phyloP scores from a whole-genome alignment of 2,888 invertebrate species.

The Tigriopus californicus region DNA sequence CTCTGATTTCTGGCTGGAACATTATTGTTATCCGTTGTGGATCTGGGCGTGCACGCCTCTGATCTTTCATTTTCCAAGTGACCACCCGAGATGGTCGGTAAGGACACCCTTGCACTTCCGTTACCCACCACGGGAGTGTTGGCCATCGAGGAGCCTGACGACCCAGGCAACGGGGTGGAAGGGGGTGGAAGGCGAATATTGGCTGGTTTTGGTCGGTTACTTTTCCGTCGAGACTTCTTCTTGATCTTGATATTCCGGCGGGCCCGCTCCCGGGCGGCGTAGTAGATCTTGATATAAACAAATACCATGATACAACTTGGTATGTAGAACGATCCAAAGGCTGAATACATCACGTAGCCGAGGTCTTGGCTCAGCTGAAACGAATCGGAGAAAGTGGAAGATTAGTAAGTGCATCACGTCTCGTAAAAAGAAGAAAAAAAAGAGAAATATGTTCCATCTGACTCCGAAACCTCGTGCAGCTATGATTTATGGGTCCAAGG shows the following conservation, averaged over 20 bases:
- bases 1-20: neutral
- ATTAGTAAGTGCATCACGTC: neutral
- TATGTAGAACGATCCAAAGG: slow-evolving; percentile 95
- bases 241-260: slow-evolving; percentile 43
- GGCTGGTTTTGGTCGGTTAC: too few relatives aligned
- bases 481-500: too few relatives aligned
- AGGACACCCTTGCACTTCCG: too few relatives aligned
- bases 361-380: slow-evolving; percentile 82
- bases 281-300: slow-evolving; percentile 96
- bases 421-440: neutral
- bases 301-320: slow-evolving; percentile 99
- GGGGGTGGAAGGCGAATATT: too few relatives aligned
- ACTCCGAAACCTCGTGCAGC: too few relatives aligned
- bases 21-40: too few relatives aligned
- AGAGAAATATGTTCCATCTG: neutral
- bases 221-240: slow-evolving; percentile 17
- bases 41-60: too few relatives aligned
- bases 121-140: too few relatives aligned
- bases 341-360: slow-evolving; percentile 93
- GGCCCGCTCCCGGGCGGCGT: slow-evolving; percentile 79
- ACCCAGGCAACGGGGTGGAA: too few relatives aligned
- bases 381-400: neutral
- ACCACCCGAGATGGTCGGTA: too few relatives aligned
- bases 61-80: too few relatives aligned
- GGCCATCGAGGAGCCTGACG: too few relatives aligned